phyloP scores from a whole-genome alignment of 37 sponge, comb jelly and placozoan species.

The Corticium candelabrum region DNA sequence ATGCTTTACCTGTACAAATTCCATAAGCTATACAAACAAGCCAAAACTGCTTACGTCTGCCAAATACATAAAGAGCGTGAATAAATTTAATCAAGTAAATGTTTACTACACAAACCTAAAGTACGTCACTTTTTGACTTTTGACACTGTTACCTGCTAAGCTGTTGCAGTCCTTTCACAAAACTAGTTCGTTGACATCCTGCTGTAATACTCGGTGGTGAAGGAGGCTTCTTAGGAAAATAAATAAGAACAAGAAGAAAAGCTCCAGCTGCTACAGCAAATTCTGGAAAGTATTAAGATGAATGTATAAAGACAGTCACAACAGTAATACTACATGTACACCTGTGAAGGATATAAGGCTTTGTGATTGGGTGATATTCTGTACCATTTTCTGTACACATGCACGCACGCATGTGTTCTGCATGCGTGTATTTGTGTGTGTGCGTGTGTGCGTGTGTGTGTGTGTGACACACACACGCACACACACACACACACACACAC shows the following conservation, averaged over 20 bases:
- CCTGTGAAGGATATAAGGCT: too few relatives aligned
- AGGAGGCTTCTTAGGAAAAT: not conserved
- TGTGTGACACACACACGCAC: too few relatives aligned
- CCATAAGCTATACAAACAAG: not conserved
- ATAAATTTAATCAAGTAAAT: not conserved
- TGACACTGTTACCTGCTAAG: conserved; percentile 3
- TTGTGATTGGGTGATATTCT: not conserved
- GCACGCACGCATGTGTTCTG: too few relatives aligned
- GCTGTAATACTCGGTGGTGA: conserved; percentile 7
- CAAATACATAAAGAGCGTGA: not conserved
- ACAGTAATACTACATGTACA: too few relatives aligned
- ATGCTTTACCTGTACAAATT: not conserved
- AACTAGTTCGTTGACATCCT: not conserved
- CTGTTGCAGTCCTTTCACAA: not conserved
- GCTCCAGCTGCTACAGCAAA: not conserved
- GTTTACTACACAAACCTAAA: too few relatives aligned
- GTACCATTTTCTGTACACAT: too few relatives aligned
- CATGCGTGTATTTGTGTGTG: too few relatives aligned
- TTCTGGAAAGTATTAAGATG: not conserved
- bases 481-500: too few relatives aligned
- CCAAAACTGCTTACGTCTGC: conserved; percentile 6
- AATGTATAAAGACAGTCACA: not conserved
- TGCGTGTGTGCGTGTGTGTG: too few relatives aligned
- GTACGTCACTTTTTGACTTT: too few relatives aligned
- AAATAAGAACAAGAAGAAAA: not conserved